These are phyloP conservation scores for Dinoponera quadriceps DNA, from an alignment of 1,140 invertebrate species.

Conservation along the genomic window DNA sequence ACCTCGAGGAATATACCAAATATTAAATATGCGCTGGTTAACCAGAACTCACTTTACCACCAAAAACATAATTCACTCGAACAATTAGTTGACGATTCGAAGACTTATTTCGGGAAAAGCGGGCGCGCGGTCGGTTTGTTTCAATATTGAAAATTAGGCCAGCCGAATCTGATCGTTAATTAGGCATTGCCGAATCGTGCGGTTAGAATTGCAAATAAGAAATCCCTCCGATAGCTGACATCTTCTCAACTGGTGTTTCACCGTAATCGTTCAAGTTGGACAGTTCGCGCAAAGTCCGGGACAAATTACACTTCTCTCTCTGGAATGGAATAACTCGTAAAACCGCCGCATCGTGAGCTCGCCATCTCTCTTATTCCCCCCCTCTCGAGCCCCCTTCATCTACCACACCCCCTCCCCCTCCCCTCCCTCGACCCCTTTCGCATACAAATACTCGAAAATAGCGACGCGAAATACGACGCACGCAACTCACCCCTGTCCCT, in stretches of 20 bases:
- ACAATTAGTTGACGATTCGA: no score
- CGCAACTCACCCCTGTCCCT: constrained; percentile 35
- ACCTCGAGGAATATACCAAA: background rate
- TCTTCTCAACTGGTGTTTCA: constrained; percentile 47
- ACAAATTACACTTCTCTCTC: constrained; percentile 61
- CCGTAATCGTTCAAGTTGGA: constrained; percentile 51
- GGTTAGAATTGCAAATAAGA: constrained; percentile 64
- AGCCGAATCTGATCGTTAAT: background rate
- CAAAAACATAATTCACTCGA: no score
- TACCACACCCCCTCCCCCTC: background rate
- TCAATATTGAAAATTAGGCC: background rate
- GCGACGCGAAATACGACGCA: constrained; percentile 45
- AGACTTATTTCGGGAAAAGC: no score
- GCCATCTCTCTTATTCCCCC: background rate
- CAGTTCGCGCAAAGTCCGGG: constrained; percentile 52
- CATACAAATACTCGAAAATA: constrained; percentile 71
- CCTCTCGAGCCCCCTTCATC: constrained; percentile 3
- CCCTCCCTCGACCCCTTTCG: constrained; percentile 8
- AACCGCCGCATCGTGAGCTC: constrained; percentile 36
- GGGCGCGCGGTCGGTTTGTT: no score
- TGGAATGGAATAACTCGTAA: constrained; percentile 60
- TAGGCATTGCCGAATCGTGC: background rate
- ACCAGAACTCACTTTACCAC: no score
- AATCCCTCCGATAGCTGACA: constrained; percentile 14
- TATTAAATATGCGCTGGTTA: no score